Base-by-base conservation (phyloP, 2,113 vertebrate species). In the Hepsetus odoe region DNA sequence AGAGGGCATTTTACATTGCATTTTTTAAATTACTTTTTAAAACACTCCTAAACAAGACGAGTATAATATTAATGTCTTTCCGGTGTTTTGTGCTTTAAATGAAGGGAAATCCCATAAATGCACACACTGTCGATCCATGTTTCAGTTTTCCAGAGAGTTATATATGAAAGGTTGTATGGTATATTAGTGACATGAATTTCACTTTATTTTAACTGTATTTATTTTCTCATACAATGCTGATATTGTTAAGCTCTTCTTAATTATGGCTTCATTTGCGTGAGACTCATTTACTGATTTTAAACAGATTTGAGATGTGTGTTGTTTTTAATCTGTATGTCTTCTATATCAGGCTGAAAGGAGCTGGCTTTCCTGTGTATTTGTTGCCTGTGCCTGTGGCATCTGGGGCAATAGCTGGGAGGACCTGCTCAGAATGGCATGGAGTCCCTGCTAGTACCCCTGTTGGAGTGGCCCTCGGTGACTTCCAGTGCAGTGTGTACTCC, bases 401-500 rank as follows among this genome's bases (percentile, higher is more conserved):
- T 22, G 96, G 96, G 72, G 85, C 80, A 44, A 35, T 87, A 81
- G 98, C 94, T 10, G 97, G 97, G 65, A 86, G 82, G 59, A 96
- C 94, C 10, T 40, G 80, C 51, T 85, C 14, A 26, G 76, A 83
- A 0, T 99, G 97, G 97, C 94, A 95, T 22, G 92, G 93, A 26
- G 87, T 99, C 77, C 94, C 95, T 32, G 86, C 90, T 62, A 93
- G 93, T 55, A 92, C 94, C 0, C 90, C 84, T 42, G 97, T 99
- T 24, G 96, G 95, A n/a, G 92, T 93, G 24, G 97, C 98, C 9
- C 81, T 99, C 82, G 98, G 96, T 64, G 97, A 99, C 82, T 94
- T 97, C 71, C 98, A 99, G 83, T 95, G 96, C 78, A 96, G 97
- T 0, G 98, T 99, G 71, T 98, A 95, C 87, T 97, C 95, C 84